Conservation (phyloP, 2,888 invertebrate genomes). For the Galeruca laticollis region DNA sequence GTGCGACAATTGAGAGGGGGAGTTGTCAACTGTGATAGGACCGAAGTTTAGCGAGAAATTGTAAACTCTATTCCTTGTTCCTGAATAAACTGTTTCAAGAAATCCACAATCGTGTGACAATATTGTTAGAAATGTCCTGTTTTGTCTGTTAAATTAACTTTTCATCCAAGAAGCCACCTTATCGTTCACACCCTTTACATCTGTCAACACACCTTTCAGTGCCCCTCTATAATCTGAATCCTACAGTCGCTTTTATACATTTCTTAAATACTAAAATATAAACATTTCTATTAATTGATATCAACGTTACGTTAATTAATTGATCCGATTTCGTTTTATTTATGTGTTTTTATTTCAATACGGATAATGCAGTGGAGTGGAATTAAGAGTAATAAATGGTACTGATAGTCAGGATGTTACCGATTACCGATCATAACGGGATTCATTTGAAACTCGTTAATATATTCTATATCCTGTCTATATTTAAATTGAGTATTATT, state of each 20-base stretch:
- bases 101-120: no score
- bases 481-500: conserved; percentile 10
- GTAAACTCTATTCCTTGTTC: no score
- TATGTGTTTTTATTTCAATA: background rate
- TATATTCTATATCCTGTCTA: conserved; percentile 46
- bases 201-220: background rate
- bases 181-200: no score
- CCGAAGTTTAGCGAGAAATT: no score
- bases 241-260: background rate
- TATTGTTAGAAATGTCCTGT: no score
- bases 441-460: conserved; percentile 46
- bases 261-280: background rate
- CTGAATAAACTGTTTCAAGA: no score
- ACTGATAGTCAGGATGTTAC: conserved; percentile 44
- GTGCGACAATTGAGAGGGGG: no score
- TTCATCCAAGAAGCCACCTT: no score
- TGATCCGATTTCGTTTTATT: background rate
- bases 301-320: background rate
- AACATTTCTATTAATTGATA: background rate
- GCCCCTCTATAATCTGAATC: background rate
- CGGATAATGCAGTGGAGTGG: background rate
- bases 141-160: no score
- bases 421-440: conserved; percentile 46
- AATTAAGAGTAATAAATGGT: conserved; percentile 14
- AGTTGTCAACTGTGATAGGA: no score